Evolutionary conservation across 2,797 vertebrate genomes (phyloP), one percentile per base, ranked within the genome.

Genomic region (Acanthurus leucopareius): DNA sequence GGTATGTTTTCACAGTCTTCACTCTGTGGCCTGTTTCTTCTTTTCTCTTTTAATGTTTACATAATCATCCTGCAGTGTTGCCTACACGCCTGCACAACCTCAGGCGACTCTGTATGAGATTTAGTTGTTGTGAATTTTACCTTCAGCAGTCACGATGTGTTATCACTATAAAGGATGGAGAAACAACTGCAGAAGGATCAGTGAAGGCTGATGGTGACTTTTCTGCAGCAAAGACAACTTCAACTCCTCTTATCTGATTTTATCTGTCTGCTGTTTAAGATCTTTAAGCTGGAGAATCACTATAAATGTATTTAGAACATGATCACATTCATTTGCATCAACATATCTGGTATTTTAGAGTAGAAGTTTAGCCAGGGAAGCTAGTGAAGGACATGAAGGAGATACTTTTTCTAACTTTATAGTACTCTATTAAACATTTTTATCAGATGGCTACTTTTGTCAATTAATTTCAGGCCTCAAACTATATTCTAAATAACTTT

Each of bases 111-210:
- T 22, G 3, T 14, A 22, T 53, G 35, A 16, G 40, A n/a, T 52
- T 32, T 52, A 22, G 32, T 70, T 61, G 52, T 63, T 28, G 28
- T 32, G n/a, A 65, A 5, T 20, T 14, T 3, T 44, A 56, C 52
- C 49, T 65, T 60, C 19, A 38, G 35, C 38, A 42, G 78, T 91
- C 88, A 92, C 84, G 89, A 89, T 60, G 53, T 47, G 57, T 32
- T 76, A 5, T 22, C 32, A 44, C 16, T 22, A 38, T 16, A 5
- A 32, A 40, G 19, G 28, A 20, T 3, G 48, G 10, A 62, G 59
- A 16, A 73, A 73, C 72, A n/a, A 57, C 73, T 78, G 48, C 51
- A 80, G 25, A 63, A 45, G 89, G 87, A 92, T 77, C 90, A 86
- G 92, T 47, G 8, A 45, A 44, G 6, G 42, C 17, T 51, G 58